A percentile compares a stretch with the other conserved stretches of the same genome.
These are phyloP conservation scores for Neelides sp. DNA, from an alignment of 1,140 invertebrate species.

Conservation along the genomic window DNA sequence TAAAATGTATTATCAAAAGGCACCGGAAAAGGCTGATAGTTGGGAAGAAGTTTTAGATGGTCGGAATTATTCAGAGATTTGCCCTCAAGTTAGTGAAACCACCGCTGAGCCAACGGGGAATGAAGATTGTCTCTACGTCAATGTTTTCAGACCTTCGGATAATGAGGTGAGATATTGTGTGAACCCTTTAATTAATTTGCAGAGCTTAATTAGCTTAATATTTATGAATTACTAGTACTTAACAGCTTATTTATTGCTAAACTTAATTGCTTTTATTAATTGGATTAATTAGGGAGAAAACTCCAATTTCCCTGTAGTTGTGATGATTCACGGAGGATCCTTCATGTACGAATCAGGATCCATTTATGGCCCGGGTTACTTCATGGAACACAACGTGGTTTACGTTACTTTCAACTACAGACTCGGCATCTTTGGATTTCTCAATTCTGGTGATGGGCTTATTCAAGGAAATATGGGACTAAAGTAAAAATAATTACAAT, in stretches of 20 bases:
- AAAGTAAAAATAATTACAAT: neutral
- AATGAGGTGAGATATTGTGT: neutral
- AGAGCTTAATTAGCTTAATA: neutral
- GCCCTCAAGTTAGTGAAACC: slow-evolving; percentile 5
- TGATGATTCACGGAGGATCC: slow-evolving; percentile 10
- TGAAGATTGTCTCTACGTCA: slow-evolving; percentile 14
- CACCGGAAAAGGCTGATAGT: neutral
- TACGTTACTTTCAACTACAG: slow-evolving; percentile 25
- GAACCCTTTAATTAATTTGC: neutral
- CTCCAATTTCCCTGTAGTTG: slow-evolving; percentile 5
- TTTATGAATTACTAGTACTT: neutral
- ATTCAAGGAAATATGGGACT: slow-evolving; percentile 14
- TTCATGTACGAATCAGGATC: slow-evolving; percentile 12
- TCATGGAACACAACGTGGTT: slow-evolving; percentile 24
- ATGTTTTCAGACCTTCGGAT: slow-evolving; percentile 4
- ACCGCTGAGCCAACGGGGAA: slow-evolving; percentile 4
- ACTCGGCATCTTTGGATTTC: slow-evolving; percentile 28
- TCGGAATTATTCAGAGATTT: neutral
- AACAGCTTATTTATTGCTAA: too few relatives aligned
- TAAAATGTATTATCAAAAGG: neutral
- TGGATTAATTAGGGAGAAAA: neutral
- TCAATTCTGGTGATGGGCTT: slow-evolving; percentile 32
- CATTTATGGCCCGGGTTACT: slow-evolving; percentile 8
- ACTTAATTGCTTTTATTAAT: neutral
- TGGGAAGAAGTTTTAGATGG: slow-evolving; percentile 3